phyloP scores from a whole-genome alignment of 2,888 invertebrate species.

The Drosophila rubida region DNA sequence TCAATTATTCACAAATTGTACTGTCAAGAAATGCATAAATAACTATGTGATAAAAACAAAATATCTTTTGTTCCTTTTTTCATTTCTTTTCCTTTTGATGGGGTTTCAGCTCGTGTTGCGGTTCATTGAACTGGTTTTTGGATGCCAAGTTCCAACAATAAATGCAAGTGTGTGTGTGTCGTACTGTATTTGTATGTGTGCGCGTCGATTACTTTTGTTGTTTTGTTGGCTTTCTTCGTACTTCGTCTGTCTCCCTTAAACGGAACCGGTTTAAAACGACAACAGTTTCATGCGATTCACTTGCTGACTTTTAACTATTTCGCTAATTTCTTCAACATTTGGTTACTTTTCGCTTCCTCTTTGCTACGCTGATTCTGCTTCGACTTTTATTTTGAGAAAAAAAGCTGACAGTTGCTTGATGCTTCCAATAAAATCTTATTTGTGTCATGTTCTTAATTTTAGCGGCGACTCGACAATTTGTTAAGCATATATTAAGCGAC shows the following conservation, averaged over 20 bases:
- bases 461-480: constrained; percentile 49
- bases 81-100: constrained; percentile 11
- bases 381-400: constrained; percentile 14
- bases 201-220: background rate
- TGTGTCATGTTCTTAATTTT: constrained; percentile 51
- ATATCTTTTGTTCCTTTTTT: constrained; percentile 4
- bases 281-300: constrained; percentile 17
- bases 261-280: constrained; percentile 52
- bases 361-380: constrained; percentile 23
- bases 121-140: constrained; percentile 72
- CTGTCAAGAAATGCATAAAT: constrained; percentile 46
- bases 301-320: constrained; percentile 12
- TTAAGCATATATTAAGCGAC: constrained; percentile 32
- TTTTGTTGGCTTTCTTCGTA: constrained; percentile 34
- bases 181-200: constrained; percentile 5
- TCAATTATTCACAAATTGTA: constrained; percentile 56
- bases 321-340: constrained; percentile 30
- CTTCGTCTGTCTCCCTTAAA: constrained; percentile 39
- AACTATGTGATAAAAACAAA: constrained; percentile 60
- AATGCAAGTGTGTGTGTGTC: background rate
- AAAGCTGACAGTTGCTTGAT: constrained; percentile 43
- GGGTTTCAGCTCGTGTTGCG: constrained; percentile 19
- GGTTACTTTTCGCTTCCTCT: constrained; percentile 9
- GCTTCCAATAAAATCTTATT: constrained; percentile 19
- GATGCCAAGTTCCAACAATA: constrained; percentile 29